These are phyloP conservation scores for Tillus elongatus DNA, from an alignment of 2,888 invertebrate species.

Conservation along the genomic window DNA sequence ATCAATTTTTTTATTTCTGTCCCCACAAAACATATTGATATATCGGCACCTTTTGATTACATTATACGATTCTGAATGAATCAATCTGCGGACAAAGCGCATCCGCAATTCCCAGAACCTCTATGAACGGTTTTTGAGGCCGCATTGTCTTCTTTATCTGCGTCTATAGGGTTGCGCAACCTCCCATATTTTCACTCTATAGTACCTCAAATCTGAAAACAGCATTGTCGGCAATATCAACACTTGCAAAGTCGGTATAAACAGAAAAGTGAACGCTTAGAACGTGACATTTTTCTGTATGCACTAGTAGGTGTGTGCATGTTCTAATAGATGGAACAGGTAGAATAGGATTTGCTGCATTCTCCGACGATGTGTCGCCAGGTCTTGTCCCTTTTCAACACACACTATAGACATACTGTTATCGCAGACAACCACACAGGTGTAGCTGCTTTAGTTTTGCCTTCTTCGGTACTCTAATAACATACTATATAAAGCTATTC, in stretches of 20 bases:
- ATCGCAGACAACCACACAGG: conserved; percentile 25
- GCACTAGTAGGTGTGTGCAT: conserved; percentile 20
- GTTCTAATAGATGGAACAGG: conserved; percentile 34
- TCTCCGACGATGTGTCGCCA: conserved; percentile 42
- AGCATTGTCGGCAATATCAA: conserved; percentile 3
- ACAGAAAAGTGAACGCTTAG: background rate
- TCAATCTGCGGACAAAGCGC: no score
- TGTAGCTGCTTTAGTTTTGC: conserved; percentile 30
- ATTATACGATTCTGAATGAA: no score
- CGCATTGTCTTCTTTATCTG: conserved; percentile 1
- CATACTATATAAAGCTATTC: conserved; percentile 36
- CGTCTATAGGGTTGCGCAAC: conserved; percentile 1
- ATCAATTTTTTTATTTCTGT: no score
- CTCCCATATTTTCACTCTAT: background rate
- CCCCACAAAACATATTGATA: no score
- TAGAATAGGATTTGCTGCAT: conserved; percentile 42
- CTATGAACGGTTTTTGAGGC: no score
- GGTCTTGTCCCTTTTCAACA: conserved; percentile 9
- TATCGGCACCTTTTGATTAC: no score
- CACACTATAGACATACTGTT: background rate
- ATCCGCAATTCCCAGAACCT: no score
- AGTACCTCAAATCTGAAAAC: background rate
- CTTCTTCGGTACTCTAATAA: conserved; percentile 35
- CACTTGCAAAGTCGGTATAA: background rate
- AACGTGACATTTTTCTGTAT: background rate